Evolutionary conservation across 1,140 invertebrate genomes (phyloP).

Genomic region (Trissolcus basalis): DNA sequence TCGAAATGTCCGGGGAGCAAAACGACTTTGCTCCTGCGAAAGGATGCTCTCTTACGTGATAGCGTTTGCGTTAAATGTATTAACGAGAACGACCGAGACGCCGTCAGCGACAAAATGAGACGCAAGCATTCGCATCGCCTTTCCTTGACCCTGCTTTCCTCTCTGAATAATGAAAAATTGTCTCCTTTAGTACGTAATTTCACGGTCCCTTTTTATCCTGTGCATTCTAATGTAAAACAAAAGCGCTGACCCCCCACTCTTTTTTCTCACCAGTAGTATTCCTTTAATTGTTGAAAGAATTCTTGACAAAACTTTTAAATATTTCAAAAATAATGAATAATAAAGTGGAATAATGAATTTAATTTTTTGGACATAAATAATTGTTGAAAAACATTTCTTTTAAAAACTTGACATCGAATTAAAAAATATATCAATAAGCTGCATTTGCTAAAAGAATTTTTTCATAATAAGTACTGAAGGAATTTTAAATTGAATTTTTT

Average conservation of each 20-base stretch:
- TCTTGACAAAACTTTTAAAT: no score
- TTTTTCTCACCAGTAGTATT: no score
- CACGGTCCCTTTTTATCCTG: slow-evolving; percentile 11
- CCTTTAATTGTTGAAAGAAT: no score
- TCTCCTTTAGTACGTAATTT: slow-evolving; percentile 12
- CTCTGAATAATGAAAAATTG: slow-evolving; percentile 46
- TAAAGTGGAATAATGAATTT: no score
- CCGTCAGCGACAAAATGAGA: slow-evolving; percentile 37
- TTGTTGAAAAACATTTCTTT: no score
- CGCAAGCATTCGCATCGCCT: slow-evolving; percentile 12
- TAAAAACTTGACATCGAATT: no score
- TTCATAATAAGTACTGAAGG: no score
- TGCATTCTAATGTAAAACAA: slow-evolving; percentile 1
- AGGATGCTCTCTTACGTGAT: slow-evolving; percentile 45
- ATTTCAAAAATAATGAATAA: no score
- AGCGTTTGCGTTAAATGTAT: slow-evolving; percentile 59
- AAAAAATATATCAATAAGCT: no score
- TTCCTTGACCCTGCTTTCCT: slow-evolving; percentile 20
- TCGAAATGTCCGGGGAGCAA: slow-evolving; percentile 53
- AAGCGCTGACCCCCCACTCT: slow-evolving; percentile 13
- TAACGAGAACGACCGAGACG: slow-evolving; percentile 50
- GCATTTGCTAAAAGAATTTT: no score
- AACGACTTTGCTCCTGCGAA: slow-evolving; percentile 52
- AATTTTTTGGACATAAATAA: no score
- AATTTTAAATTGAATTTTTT: no score